A percentile compares a stretch with the other conserved stretches of the same genome.
Conservation (phyloP, 2,113 vertebrate species). For the Empidonax alnorum region DNA sequence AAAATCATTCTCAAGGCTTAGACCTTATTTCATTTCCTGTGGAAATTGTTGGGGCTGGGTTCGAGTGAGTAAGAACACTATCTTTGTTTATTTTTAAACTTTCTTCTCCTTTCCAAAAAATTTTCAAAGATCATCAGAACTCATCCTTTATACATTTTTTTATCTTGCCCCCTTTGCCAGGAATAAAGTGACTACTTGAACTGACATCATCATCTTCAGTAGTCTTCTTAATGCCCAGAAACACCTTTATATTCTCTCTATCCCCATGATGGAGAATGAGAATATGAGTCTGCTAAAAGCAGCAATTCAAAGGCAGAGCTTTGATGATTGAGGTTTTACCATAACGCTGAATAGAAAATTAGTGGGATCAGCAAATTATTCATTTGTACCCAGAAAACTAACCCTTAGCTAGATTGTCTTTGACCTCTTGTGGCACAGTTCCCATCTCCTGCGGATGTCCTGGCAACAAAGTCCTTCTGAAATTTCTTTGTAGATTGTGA, state of each 20-base stretch:
- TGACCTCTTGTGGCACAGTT: not conserved
- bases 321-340: not conserved
- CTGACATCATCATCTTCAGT: not conserved
- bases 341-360: not conserved
- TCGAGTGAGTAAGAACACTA: not conserved
- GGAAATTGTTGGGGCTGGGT: not conserved
- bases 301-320: not conserved
- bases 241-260: not conserved
- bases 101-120: not conserved
- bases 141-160: not conserved
- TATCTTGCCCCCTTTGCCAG: not conserved
- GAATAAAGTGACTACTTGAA: not conserved
- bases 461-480: not conserved
- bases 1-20: not conserved
- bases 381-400: not conserved
- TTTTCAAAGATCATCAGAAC: not conserved
- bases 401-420: not conserved
- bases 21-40: not conserved
- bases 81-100: not conserved
- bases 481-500: constrained; percentile 5
- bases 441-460: not conserved
- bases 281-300: not conserved
- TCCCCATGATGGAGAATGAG: not conserved
- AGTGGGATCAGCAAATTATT: not conserved
- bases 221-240: not conserved